Percentiles rank a stretch among this genome's conserved stretches.
Conservation (phyloP, 1,140 invertebrate species). For the Sycobia sp. region DNA sequence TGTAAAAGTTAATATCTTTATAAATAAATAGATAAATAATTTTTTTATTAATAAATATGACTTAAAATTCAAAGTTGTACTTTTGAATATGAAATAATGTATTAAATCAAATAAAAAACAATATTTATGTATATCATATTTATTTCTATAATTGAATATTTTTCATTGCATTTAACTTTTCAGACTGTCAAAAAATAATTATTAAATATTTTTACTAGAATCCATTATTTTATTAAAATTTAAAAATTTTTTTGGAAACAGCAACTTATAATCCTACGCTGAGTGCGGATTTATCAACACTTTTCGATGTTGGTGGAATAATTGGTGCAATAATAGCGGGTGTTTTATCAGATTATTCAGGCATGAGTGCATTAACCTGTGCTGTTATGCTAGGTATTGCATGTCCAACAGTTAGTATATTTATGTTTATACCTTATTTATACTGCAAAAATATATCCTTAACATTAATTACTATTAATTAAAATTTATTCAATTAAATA, state of each 20-base stretch:
- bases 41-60: too few species aligned
- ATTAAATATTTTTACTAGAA: background rate
- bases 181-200: background rate
- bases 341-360: constrained; percentile 79
- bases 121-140: too few species aligned
- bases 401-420: constrained; percentile 76
- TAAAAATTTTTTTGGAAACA: constrained; percentile 55
- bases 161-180: too few species aligned
- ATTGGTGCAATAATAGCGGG: constrained; percentile 89
- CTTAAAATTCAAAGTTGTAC: too few species aligned
- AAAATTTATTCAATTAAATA: background rate
- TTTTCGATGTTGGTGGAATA: constrained; percentile 92
- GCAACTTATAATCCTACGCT: constrained; percentile 71
- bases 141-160: too few species aligned
- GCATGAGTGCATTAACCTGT: constrained; percentile 86
- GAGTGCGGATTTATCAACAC: constrained; percentile 84
- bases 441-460: too few species aligned
- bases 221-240: background rate
- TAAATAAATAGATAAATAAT: too few species aligned
- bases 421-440: background rate
- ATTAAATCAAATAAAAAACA: too few species aligned
- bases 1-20: too few species aligned
- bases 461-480: background rate
- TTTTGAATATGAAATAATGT: too few species aligned
- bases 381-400: constrained; percentile 79